phyloP scores from a whole-genome alignment of 1,140 invertebrate genomes.

The Chionoecetes opilio region DNA sequence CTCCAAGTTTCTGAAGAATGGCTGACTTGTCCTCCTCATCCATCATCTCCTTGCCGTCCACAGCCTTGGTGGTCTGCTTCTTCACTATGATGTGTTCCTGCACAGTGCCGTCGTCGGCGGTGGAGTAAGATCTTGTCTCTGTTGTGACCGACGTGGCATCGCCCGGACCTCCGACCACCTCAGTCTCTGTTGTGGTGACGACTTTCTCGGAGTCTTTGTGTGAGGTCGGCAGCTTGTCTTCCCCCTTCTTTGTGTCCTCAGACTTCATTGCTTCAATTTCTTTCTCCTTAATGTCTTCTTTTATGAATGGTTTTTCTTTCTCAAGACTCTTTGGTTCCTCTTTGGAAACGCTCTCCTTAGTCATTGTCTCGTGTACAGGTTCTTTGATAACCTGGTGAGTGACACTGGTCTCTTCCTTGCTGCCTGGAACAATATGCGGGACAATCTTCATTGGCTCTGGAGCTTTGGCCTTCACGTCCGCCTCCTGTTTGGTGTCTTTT shows the following conservation, averaged over 20 bases:
- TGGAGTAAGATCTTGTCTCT: slow-evolving; percentile 70
- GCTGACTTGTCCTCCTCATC: slow-evolving; percentile 76
- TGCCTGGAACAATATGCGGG: slow-evolving; percentile 58
- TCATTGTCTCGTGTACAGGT: neutral
- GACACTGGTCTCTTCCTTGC: slow-evolving; percentile 59
- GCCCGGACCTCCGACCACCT: slow-evolving; percentile 69
- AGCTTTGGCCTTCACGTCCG: slow-evolving; percentile 31
- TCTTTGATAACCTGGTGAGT: slow-evolving; percentile 37
- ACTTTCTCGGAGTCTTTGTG: slow-evolving; percentile 54
- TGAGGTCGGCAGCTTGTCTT: neutral
- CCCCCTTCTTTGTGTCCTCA: neutral
- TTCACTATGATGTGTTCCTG: slow-evolving; percentile 78
- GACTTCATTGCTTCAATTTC: slow-evolving; percentile 10
- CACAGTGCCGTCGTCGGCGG: slow-evolving; percentile 76
- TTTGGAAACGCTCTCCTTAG: neutral
- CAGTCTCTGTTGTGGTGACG: slow-evolving; percentile 67
- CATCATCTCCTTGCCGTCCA: slow-evolving; percentile 42
- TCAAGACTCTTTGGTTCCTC: slow-evolving; percentile 61
- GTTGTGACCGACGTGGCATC: slow-evolving; percentile 70
- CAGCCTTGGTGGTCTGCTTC: slow-evolving; percentile 60
- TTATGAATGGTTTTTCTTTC: slow-evolving; percentile 82
- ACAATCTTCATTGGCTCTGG: slow-evolving; percentile 9
- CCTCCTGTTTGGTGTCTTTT: slow-evolving; percentile 50
- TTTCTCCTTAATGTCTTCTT: slow-evolving; percentile 69
- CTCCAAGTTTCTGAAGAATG: slow-evolving; percentile 79